These are phyloP conservation scores for Albula goreensis DNA, from an alignment of 2,113 vertebrate genomes.

Conservation along the genomic window DNA sequence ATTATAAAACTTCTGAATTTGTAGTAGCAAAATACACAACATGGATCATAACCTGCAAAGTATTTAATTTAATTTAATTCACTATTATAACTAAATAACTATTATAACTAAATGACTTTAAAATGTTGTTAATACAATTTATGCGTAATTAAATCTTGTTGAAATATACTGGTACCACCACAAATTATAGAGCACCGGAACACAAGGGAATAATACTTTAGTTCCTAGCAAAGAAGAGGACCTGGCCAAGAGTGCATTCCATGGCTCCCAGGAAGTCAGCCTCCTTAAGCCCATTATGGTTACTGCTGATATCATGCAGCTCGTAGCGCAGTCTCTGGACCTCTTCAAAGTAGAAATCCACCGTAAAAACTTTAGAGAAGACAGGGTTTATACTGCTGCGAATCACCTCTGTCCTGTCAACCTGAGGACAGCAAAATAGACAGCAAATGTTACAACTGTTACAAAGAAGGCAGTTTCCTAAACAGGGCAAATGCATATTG, in stretches of 20 bases:
- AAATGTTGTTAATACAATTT: not conserved
- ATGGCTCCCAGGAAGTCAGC: conserved; percentile 92
- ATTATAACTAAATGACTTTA: not conserved
- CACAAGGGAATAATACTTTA: not conserved
- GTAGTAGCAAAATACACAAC: too few relatives aligned
- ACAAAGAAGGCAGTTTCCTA: not conserved
- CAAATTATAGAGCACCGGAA: not conserved
- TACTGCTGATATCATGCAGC: conserved; percentile 94
- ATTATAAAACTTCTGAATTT: too few relatives aligned
- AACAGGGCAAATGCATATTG: too few relatives aligned
- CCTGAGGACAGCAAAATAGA: conserved; percentile 63
- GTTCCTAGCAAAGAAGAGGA: conserved; percentile 48
- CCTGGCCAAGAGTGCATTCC: conserved; percentile 97
- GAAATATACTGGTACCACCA: not conserved
- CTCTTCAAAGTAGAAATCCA: conserved; percentile 97
- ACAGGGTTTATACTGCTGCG: conserved; percentile 89
- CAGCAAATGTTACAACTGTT: not conserved
- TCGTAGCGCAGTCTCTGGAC: conserved; percentile 94
- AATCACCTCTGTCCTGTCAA: conserved; percentile 95
- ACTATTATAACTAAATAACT: too few relatives aligned
- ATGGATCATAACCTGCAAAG: too few relatives aligned
- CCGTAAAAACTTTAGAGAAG: conserved; percentile 93
- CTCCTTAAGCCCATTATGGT: conserved; percentile 92
- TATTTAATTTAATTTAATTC: too few relatives aligned
- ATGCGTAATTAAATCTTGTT: not conserved